phyloP scores from a whole-genome alignment of 2,888 invertebrate genomes.

The Cryptocephalus moraei region DNA sequence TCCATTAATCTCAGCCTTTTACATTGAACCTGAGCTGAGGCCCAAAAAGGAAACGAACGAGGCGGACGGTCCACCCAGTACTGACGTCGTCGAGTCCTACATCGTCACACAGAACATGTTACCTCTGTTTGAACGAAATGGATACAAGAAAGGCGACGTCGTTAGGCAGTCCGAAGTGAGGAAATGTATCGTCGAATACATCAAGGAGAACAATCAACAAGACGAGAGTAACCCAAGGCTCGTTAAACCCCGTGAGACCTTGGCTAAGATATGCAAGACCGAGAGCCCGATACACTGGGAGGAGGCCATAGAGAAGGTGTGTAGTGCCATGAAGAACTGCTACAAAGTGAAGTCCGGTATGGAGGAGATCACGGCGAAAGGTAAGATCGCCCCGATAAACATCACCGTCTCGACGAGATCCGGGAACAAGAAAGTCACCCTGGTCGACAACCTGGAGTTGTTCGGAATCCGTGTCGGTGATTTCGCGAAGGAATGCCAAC shows the following conservation, averaged over 20 bases:
- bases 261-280: slow-evolving; percentile 32
- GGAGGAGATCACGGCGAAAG: slow-evolving; percentile 45
- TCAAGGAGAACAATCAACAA: slow-evolving; percentile 51
- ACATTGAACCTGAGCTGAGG: slow-evolving; percentile 33
- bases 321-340: slow-evolving; percentile 60
- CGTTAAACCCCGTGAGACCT: slow-evolving; percentile 45
- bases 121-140: slow-evolving; percentile 50
- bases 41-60: slow-evolving; percentile 22
- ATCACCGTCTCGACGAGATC: slow-evolving; percentile 69
- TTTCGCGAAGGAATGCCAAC: slow-evolving; percentile 74
- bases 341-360: slow-evolving; percentile 53
- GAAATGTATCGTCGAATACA: slow-evolving; percentile 59
- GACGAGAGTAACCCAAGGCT: slow-evolving; percentile 36
- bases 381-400: slow-evolving; percentile 65
- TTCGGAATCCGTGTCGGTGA: slow-evolving; percentile 74
- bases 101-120: slow-evolving; percentile 56
- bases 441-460: slow-evolving; percentile 79
- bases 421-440: slow-evolving; percentile 85
- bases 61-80: slow-evolving; percentile 36
- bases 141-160: slow-evolving; percentile 38
- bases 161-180: slow-evolving; percentile 49
- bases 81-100: slow-evolving; percentile 53
- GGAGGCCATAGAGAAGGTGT: slow-evolving; percentile 54
- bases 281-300: slow-evolving; percentile 55
- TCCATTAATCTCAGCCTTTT: slow-evolving; percentile 40